A percentile compares a stretch with the other conserved stretches of the same genome.
These are phyloP conservation scores for Theretra japonica DNA, from an alignment of 2,888 invertebrate genomes.

Conservation along the genomic window DNA sequence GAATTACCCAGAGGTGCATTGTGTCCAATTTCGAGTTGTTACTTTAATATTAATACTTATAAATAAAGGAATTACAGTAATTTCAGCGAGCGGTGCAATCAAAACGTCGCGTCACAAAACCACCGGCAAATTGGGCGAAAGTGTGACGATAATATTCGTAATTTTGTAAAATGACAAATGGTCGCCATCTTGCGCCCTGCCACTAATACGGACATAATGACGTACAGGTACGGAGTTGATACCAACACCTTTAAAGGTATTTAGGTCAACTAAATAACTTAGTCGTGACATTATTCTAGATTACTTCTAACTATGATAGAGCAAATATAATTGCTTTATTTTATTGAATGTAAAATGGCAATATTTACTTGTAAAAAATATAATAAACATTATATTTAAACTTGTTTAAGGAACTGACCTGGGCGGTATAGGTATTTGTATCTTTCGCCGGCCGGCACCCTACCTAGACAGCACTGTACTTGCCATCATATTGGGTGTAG, in stretches of 20 bases:
- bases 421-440: no score
- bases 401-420: no score
- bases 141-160: slow-evolving; percentile 76
- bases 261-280: not conserved
- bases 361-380: no score
- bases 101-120: slow-evolving; percentile 70
- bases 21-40: slow-evolving; percentile 29
- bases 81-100: slow-evolving; percentile 59
- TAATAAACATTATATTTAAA: no score
- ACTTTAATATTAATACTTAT: slow-evolving; percentile 50
- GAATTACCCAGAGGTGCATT: slow-evolving; percentile 40
- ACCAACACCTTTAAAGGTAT: not conserved
- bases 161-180: slow-evolving; percentile 73
- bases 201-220: slow-evolving; percentile 49
- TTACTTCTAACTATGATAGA: no score
- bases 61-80: slow-evolving; percentile 63
- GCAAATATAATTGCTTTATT: no score
- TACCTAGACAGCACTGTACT: no score
- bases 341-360: no score
- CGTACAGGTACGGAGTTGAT: slow-evolving; percentile 26
- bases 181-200: slow-evolving; percentile 62
- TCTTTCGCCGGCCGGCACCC: no score
- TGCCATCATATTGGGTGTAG: no score
- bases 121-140: slow-evolving; percentile 76
- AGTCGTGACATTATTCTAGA: no score